phyloP scores from a whole-genome alignment of 23 tunicate species.

The Botrylloides violaceus region DNA sequence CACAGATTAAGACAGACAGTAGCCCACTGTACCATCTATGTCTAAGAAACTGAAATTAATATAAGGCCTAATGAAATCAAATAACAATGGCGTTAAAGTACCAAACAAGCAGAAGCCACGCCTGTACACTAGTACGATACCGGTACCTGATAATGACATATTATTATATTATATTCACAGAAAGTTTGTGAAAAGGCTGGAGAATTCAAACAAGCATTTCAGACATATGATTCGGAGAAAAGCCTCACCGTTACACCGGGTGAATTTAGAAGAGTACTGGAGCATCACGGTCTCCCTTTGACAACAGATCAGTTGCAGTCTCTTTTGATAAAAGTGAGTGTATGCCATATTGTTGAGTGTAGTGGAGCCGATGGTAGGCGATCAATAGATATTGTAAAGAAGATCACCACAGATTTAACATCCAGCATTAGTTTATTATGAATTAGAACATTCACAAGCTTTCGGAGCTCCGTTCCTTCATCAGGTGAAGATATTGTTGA shows the following conservation, averaged over 20 bases:
- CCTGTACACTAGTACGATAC: neutral
- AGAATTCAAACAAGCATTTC: constrained; percentile 57
- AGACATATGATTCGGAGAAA: constrained; percentile 59
- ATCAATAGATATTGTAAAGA: too few species aligned
- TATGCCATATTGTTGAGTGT: too few species aligned
- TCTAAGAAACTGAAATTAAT: too few species aligned
- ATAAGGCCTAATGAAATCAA: too few species aligned
- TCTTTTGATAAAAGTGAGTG: constrained; percentile 54
- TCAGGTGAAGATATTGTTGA: too few species aligned
- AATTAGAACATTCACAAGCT: too few species aligned
- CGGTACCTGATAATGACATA: neutral
- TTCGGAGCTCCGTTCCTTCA: too few species aligned
- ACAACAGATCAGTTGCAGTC: constrained; percentile 72
- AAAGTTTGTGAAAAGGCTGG: constrained; percentile 58
- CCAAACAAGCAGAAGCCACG: neutral
- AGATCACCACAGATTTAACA: too few species aligned
- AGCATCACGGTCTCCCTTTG: constrained; percentile 67
- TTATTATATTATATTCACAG: constrained; percentile 16
- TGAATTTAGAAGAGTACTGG: constrained; percentile 79
- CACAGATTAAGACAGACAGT: too few species aligned
- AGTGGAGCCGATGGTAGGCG: too few species aligned
- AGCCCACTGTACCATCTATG: too few species aligned
- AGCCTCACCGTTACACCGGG: constrained; percentile 76
- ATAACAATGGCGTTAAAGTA: neutral
- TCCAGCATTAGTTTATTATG: too few species aligned